Evolutionary conservation across 2,113 vertebrate species (phyloP).

Genomic region (Proteles cristata): DNA sequence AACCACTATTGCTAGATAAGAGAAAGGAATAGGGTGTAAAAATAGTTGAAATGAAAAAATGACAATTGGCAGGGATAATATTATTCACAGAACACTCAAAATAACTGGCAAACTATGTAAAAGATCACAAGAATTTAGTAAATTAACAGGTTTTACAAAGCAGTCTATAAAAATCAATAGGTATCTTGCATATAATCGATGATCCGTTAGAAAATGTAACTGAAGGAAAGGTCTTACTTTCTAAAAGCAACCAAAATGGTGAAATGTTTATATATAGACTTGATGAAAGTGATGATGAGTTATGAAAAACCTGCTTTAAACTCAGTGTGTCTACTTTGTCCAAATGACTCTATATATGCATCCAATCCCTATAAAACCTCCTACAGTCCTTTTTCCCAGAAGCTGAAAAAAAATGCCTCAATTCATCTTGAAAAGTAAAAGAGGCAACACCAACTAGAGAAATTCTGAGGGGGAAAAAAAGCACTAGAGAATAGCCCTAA

Average conservation of each 20-base stretch:
- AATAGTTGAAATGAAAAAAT: constrained; percentile 28
- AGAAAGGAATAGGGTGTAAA: background rate
- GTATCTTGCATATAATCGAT: background rate
- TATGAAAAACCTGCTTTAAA: background rate
- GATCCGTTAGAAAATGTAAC: background rate
- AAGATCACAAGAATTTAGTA: background rate
- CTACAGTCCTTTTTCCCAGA: background rate
- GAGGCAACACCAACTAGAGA: background rate
- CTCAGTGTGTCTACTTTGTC: background rate
- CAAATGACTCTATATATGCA: background rate
- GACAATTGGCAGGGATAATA: constrained; percentile 1
- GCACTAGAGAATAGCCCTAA: background rate
- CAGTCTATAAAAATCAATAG: background rate
- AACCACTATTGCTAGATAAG: background rate
- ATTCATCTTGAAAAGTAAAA: background rate
- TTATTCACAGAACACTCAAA: background rate
- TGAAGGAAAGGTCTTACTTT: background rate
- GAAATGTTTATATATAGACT: background rate
- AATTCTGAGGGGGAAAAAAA: background rate
- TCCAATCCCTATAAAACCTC: background rate
- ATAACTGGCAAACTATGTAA: background rate
- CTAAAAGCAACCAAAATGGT: background rate
- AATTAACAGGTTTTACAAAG: background rate
- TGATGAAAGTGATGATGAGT: background rate
- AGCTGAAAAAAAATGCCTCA: background rate